phyloP scores from a whole-genome alignment of 2,113 vertebrate genomes.

The Myotis davidii region DNA sequence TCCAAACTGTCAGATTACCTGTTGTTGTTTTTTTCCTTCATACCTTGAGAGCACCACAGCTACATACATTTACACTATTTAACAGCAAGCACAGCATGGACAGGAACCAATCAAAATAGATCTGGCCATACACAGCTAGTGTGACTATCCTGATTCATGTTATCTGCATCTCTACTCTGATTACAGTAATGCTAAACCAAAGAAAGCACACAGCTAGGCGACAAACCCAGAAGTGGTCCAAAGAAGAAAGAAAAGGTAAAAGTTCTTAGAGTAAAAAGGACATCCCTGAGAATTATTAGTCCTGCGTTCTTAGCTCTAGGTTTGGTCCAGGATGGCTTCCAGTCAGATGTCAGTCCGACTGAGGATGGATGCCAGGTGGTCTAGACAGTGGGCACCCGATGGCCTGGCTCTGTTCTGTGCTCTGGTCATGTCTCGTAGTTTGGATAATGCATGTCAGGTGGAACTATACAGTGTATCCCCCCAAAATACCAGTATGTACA shows the following conservation, averaged over 20 bases:
- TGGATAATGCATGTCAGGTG: background rate
- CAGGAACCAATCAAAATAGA: background rate
- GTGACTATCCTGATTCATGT: background rate
- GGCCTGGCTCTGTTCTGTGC: background rate
- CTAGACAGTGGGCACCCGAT: background rate
- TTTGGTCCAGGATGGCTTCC: background rate
- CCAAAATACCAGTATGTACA: too few relatives aligned
- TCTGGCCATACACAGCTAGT: background rate
- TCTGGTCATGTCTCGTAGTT: background rate
- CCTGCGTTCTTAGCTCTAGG: background rate
- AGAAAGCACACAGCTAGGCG: background rate
- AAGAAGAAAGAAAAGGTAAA: background rate
- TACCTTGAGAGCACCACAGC: background rate
- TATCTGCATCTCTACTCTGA: background rate
- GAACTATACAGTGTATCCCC: too few relatives aligned
- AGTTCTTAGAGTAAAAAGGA: background rate
- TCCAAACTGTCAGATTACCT: background rate
- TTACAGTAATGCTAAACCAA: background rate
- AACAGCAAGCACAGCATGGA: background rate
- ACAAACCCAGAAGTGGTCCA: background rate
- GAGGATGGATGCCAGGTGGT: background rate
- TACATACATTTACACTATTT: background rate
- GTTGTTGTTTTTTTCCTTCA: background rate
- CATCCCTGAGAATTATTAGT: background rate
- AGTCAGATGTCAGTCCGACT: background rate